A percentile compares a stretch with the other conserved stretches of the same genome.
Conservation (phyloP, 2,113 vertebrate genomes). For the Gambusia holbrooki region DNA sequence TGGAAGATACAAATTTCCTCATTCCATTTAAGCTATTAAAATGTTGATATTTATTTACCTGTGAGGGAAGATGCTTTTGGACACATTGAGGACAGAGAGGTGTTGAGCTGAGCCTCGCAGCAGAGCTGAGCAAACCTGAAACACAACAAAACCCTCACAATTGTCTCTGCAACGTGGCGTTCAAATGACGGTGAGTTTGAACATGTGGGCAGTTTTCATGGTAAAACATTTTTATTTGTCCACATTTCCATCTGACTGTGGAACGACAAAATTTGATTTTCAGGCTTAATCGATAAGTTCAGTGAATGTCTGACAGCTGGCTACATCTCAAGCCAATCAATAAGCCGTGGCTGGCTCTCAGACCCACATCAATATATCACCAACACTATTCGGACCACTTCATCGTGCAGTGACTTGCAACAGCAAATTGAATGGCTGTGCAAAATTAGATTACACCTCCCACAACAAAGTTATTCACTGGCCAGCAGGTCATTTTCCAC, state of each 20-base stretch:
- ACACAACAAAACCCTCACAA: background rate
- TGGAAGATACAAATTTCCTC: background rate
- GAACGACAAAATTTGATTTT: conserved; percentile 34
- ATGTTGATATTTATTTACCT: conserved; percentile 49
- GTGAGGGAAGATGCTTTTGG: conserved; percentile 75
- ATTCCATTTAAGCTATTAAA: background rate
- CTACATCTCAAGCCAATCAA: conserved; percentile 69
- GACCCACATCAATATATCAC: conserved; percentile 60
- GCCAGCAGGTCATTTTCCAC: conserved; percentile 2
- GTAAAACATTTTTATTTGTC: background rate
- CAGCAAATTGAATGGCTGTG: conserved; percentile 23
- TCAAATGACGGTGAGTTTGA: background rate
- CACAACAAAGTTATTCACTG: conserved; percentile 32
- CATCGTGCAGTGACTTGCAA: conserved; percentile 5
- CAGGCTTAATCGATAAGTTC: conserved; percentile 57
- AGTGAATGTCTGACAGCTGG: conserved; percentile 65
- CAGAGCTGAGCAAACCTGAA: conserved; percentile 74
- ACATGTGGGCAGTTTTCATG: background rate
- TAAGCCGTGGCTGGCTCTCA: conserved; percentile 49
- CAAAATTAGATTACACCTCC: conserved; percentile 34
- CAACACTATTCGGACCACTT: conserved; percentile 45
- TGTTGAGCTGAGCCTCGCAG: conserved; percentile 70
- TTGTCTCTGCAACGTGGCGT: background rate
- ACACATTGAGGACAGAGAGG: conserved; percentile 73
- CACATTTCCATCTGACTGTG: conserved; percentile 9